Base-by-base conservation (phyloP, 1,140 invertebrate genomes). In the Vanessa atalanta region DNA sequence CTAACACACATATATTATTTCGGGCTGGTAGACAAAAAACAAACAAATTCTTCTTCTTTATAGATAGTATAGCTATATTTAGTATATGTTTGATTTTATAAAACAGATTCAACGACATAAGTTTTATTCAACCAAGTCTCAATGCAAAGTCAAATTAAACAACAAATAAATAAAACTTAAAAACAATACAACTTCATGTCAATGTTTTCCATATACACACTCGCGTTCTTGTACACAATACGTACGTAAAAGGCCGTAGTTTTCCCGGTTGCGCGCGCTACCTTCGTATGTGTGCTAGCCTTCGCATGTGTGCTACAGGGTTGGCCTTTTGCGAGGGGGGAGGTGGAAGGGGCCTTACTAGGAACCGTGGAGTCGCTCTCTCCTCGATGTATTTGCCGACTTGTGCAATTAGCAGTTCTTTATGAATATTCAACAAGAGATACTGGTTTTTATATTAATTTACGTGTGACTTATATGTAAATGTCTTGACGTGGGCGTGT, bases 401-500 rank as follows among this genome's bases (percentile, higher is more conserved):
- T 90, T 92, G 89, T 89, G 90, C 90, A 92, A 92, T 92, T 92
- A 92, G 90, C 89, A 89, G 88, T 86, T 90, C 90, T 92, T 91
- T 91, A 92, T 92, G 90, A 92, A 92, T 92, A 91, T 92, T 92
- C 88, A 90, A 91, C 80, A 84, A 82, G 83, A 87, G 83, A 87
- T 82, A 83, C 81, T 77, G 84, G 85, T 89, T 90, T 92, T 92
- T 90, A 86, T 88, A 87, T 89, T 88, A 91, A 89, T 90, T 88
- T 85, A 86, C 80, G 84, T 89, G 83, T 87, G 87, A 86, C 82
- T 86, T 87, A 78, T 74, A 79, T 78, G 73, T 75, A 75, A 78
- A 75, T 69, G 73, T 65, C 12, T 53, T 47, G 14, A 71, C 69
- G 76, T 78, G 73, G 77, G 73, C 66, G 76, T 81, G 65, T 72